Percentiles rank a stretch among this genome's conserved stretches.
Evolutionary conservation across 2,797 vertebrate genomes (phyloP).

Genomic region (Percopsis omiscomaycus): DNA sequence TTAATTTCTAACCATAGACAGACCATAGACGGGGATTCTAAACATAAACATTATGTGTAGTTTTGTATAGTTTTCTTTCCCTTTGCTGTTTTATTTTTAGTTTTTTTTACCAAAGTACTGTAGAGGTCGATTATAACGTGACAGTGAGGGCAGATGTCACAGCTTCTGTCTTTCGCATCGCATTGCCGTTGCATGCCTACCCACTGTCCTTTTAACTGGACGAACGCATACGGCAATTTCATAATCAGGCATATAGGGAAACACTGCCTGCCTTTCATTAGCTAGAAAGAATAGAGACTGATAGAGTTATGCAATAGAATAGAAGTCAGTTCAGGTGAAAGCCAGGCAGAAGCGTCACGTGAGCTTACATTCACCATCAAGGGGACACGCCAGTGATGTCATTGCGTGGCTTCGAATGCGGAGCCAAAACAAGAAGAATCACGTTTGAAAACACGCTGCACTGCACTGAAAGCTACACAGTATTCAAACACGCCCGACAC

Average conservation of each 20-base stretch:
- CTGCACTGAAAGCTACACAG: constrained; percentile 11
- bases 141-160: too few relatives aligned
- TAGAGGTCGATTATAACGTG: too few relatives aligned
- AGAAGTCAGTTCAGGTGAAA: constrained; percentile 66
- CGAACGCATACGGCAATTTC: constrained; percentile 51
- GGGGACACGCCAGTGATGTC: constrained; percentile 59
- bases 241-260: constrained; percentile 49
- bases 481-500: constrained; percentile 1
- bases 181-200: too few relatives aligned
- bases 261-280: constrained; percentile 34
- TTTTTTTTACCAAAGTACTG: too few relatives aligned
- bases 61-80: too few relatives aligned
- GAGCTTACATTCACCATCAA: constrained; percentile 34
- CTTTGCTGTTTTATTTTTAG: too few relatives aligned
- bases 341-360: constrained; percentile 55
- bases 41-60: too few relatives aligned
- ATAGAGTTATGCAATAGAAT: constrained; percentile 52
- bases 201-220: constrained; percentile 16
- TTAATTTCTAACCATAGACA: too few relatives aligned
- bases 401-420: constrained; percentile 41
- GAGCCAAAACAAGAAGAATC: constrained; percentile 40
- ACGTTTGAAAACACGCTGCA: constrained; percentile 29
- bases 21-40: too few relatives aligned
- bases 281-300: background rate
- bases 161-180: constrained; percentile 21